Conservation (phyloP, 2,888 invertebrate species). For the Ecliptopera silaceata region DNA sequence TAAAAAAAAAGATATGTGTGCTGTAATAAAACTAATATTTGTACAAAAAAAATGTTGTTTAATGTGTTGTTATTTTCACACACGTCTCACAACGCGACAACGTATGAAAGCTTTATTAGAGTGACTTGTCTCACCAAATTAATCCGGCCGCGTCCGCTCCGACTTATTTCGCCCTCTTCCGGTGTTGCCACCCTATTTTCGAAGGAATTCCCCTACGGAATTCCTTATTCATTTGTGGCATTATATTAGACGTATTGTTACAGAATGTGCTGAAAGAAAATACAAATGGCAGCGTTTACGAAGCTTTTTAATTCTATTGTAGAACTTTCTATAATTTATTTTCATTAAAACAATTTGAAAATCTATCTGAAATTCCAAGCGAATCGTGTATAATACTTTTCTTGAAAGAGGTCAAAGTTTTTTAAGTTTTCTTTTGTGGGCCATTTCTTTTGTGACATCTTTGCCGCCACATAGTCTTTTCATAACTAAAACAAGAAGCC, state of each 20-base stretch:
- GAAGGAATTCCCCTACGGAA: slow-evolving; percentile 60
- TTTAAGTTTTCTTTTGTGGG: slow-evolving; percentile 22
- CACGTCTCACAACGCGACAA: neutral
- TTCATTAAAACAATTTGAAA: neutral
- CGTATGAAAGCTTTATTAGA: slow-evolving; percentile 5
- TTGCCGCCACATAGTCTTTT: slow-evolving; percentile 24
- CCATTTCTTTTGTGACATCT: slow-evolving; percentile 31
- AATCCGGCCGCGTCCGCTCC: slow-evolving; percentile 60
- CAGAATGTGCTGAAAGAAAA: slow-evolving; percentile 68
- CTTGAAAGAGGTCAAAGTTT: slow-evolving; percentile 20
- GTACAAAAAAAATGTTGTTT: too few species aligned
- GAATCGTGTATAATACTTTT: neutral
- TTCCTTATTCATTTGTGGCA: slow-evolving; percentile 75
- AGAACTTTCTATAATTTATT: neutral
- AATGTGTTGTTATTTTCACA: too few species aligned
- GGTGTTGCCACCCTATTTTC: slow-evolving; percentile 52
- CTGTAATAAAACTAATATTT: neutral
- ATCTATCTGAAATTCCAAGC: neutral
- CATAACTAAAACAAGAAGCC: slow-evolving; percentile 18
- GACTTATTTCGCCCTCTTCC: slow-evolving; percentile 59
- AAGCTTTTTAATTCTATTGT: slow-evolving; percentile 41
- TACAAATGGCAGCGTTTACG: slow-evolving; percentile 64
- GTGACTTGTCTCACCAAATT: slow-evolving; percentile 46
- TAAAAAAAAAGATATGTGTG: too few species aligned
- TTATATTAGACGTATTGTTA: slow-evolving; percentile 75